phyloP scores from a whole-genome alignment of 2,888 invertebrate species.

The Tipula unca region DNA sequence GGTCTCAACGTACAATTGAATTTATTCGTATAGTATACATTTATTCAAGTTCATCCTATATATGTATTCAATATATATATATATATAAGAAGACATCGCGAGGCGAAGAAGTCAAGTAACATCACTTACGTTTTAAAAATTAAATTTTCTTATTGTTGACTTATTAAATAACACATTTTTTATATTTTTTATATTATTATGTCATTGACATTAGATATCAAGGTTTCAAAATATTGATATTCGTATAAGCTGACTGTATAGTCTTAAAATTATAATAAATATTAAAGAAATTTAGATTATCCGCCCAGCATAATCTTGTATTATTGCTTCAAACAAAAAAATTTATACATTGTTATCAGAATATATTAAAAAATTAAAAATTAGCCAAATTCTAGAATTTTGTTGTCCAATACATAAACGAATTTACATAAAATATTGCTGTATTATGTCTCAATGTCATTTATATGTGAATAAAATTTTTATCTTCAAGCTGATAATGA shows the following conservation, averaged over 20 bases:
- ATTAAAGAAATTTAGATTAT: not conserved
- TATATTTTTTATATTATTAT: not conserved
- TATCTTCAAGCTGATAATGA: not conserved
- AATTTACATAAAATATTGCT: not conserved
- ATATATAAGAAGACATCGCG: not conserved
- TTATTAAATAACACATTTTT: not conserved
- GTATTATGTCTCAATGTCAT: not conserved
- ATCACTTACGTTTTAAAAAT: not conserved
- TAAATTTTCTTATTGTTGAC: not conserved
- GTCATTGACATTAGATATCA: not conserved
- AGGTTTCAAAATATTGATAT: not conserved
- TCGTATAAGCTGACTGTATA: not conserved
- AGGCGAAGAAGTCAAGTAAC: not conserved
- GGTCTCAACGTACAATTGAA: not conserved
- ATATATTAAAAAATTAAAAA: not conserved
- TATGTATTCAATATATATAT: too few species aligned
- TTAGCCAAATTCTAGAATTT: not conserved
- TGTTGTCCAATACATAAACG: not conserved
- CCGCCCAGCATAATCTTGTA: not conserved
- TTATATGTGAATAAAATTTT: not conserved
- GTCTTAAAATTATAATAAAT: not conserved
- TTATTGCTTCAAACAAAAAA: not conserved
- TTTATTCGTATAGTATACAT: not conserved
- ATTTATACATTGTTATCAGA: not conserved
- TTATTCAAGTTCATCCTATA: not conserved